Conservation (phyloP, 1,140 invertebrate genomes). For the Portunus trituberculatus region DNA sequence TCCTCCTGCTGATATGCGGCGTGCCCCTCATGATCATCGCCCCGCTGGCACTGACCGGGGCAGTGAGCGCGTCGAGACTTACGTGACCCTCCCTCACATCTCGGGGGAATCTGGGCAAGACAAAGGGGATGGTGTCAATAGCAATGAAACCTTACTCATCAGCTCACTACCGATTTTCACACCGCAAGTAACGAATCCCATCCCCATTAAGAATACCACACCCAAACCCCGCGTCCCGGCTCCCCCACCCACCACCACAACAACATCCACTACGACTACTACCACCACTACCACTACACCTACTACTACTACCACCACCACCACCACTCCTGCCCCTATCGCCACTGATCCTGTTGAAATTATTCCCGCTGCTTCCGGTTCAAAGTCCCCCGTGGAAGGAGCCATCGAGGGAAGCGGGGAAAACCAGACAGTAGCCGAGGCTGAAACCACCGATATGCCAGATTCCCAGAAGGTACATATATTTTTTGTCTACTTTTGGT, state of each 20-base stretch:
- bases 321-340: neutral
- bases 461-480: neutral
- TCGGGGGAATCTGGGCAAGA: too few relatives aligned
- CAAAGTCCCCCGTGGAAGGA: neutral
- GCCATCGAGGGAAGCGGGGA: neutral
- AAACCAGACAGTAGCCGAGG: neutral
- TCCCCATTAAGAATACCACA: neutral
- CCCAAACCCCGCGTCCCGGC: neutral
- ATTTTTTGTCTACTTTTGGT: too few relatives aligned
- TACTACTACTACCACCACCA: neutral
- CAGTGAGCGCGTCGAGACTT: neutral
- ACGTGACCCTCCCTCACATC: too few relatives aligned
- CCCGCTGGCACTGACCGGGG: neutral
- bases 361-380: neutral
- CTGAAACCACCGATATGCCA: neutral
- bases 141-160: neutral
- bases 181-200: neutral
- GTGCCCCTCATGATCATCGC: neutral
- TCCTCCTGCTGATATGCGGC: neutral
- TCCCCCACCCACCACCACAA: neutral
- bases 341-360: neutral
- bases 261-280: neutral
- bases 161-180: neutral
- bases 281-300: neutral
- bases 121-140: neutral